Base-by-base conservation (phyloP, 2,888 invertebrate species). In the Hedya salicella region DNA sequence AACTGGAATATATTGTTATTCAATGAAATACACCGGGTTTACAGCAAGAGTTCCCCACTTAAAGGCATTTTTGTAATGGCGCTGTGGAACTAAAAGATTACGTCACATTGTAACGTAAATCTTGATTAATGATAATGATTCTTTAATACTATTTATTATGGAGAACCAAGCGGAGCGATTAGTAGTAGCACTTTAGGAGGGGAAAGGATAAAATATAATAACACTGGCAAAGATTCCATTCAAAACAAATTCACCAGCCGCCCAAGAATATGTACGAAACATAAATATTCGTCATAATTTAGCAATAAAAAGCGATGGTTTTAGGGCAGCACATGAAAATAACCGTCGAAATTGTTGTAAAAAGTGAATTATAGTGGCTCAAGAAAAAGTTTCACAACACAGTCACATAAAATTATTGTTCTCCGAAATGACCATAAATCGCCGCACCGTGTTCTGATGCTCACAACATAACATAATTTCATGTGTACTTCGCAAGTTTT, bases 51-150 rank as follows among this genome's bases (percentile, higher is more conserved):
- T 39, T 59, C 11, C 30, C 39, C 48, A 48, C 17, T 63, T 36
- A 54, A 30, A 62, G 36, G 16, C 44, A 32, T 52, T 62, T n/a
- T 19, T 30, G 49, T 42, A 63, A 56, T 40, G 30, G 21, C 44
- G 25, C 42, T 16, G 48, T 39, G 21, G 53, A 62, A 48, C 54
- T 56, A 56, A 63, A 65, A 39, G 52, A 65, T 75, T 75, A 76
- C 71, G 70, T 72, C 65, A 71, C 72, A 73, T 74, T 76, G 71
- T 70, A 69, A 76, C 69, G 70, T 70, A 74, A 79, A 85, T 84
- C 83, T 79, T 81, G 80, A 84, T 82, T 81, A 81, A 86, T 83
- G 77, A 78, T 81, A 81, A 86, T 83, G 77, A 78, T 75, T 75
- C 75, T 62, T 62, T 54, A 66, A 61, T 49, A 54, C 25, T 54